Base-by-base conservation (phyloP, 2,888 invertebrate genomes). In the Neelides folsomi region DNA sequence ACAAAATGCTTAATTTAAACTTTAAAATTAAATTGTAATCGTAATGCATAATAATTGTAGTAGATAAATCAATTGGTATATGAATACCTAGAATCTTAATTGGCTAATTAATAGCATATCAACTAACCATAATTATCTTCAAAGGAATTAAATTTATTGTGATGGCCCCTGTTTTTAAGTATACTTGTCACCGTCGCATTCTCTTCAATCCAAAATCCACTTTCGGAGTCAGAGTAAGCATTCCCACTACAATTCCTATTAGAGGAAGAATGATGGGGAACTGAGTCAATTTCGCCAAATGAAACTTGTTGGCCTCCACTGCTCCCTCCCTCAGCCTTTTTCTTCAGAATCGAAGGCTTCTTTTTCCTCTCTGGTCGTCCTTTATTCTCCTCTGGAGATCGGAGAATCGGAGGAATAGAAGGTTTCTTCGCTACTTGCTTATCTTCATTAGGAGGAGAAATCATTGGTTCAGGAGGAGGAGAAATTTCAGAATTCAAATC, bases 311-410 rank as follows among this genome's bases (percentile, higher is more conserved):
- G 47, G 12, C 13, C 35, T 20, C 48, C 44, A 44, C 19, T 35
- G 8, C 20, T 38, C n/a, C 37, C 27, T 19, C 18, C 34, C 13
- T 55, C 54, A 40, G 55, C 57, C 43, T 57, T 55, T 36, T 53
- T 57, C 43, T 57, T 57, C 27, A 55, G 36, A 16, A 57, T 55
- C n/a, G 55, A 55, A 16, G 57, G 57, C 44, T 57, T 57, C 41
- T 57, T 55, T 27, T 27, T 27, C 1, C 45, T 20, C 18, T 37
- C 13, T 12, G 37, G 27, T 9, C 12, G 5, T 10, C 27, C 44
- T 5, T 38, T 36, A 40, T 46, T 43, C 12, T 53, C 49, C 35
- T 45, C 49, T 2, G 47, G 35, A 18, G 52, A 44, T 16, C 44
- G 44, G n/a, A 57, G 46, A 38, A 57, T 55, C 9, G 48, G 43